phyloP scores from a whole-genome alignment of 2,888 invertebrate species.

The Mongoloraphidia duomilia region DNA sequence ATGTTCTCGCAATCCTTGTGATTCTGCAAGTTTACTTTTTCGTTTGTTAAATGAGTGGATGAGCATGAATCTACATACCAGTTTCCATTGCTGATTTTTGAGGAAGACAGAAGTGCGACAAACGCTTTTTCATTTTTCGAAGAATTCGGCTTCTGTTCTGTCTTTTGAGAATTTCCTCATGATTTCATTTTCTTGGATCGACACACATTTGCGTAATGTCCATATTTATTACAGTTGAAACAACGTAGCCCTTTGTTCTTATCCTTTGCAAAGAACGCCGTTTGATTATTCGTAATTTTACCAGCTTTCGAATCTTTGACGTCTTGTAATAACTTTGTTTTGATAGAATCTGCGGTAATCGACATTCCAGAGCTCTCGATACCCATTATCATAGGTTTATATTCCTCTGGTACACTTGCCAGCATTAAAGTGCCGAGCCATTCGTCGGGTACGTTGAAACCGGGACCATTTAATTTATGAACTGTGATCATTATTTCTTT shows the following conservation, averaged over 20 bases:
- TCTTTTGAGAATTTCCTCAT: neutral
- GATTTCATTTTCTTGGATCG: neutral
- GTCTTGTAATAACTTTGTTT: no score
- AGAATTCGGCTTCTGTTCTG: neutral
- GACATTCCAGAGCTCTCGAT: neutral
- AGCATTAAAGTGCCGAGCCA: no score
- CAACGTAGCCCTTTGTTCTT: neutral
- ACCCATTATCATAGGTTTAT: no score
- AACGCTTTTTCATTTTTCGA: neutral
- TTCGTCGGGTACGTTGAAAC: no score
- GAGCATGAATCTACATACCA: conserved; percentile 11
- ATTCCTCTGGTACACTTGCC: no score
- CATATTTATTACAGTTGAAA: no score
- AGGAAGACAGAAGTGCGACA: neutral
- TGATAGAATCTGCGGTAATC: no score
- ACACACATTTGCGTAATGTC: conserved; percentile 2
- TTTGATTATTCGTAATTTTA: no score
- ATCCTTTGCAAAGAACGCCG: conserved; percentile 6
- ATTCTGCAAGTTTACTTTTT: neutral
- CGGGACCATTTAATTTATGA: no score
- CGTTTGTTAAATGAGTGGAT: conserved; percentile 8
- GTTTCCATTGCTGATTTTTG: neutral
- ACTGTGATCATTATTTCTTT: no score
- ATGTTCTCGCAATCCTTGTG: no score
- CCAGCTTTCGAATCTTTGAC: no score